phyloP scores from a whole-genome alignment of 2,888 invertebrate species.

The Tenthredo distinguenda region DNA sequence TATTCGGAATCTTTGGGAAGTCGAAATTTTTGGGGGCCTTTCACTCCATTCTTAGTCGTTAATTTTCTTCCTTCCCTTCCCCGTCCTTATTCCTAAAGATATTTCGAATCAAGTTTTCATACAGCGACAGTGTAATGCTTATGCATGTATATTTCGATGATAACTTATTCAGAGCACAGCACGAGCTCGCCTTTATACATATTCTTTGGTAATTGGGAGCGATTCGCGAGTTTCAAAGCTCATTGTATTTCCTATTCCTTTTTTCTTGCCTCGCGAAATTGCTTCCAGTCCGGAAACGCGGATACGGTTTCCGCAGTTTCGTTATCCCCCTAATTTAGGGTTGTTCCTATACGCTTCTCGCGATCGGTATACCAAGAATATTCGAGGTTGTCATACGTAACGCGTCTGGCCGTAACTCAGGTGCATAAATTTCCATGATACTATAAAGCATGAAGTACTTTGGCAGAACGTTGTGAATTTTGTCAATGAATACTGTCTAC shows the following conservation, averaged over 20 bases:
- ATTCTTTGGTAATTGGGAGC: not conserved
- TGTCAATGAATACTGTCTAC: conserved; percentile 21
- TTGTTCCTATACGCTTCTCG: not conserved
- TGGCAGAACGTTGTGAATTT: conserved; percentile 14
- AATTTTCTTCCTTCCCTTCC: not conserved
- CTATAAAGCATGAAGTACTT: not conserved
- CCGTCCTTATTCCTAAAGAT: not conserved
- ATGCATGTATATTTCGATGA: not conserved
- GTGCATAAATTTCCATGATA: conserved; percentile 17
- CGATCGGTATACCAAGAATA: not conserved
- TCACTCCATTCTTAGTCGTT: not conserved
- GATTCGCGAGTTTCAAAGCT: not conserved
- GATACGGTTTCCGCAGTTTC: conserved; percentile 13
- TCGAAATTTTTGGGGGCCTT: not conserved
- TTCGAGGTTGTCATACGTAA: not conserved
- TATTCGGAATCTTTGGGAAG: not conserved
- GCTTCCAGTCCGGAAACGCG: not conserved
- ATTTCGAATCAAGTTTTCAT: not conserved
- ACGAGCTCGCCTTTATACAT: not conserved
- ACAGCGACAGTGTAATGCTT: not conserved
- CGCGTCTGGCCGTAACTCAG: conserved; percentile 14
- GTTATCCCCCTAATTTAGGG: not conserved
- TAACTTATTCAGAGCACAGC: conserved; percentile 2
- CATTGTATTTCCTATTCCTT: not conserved
- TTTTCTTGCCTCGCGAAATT: not conserved